phyloP scores from a whole-genome alignment of 1,140 invertebrate genomes.

The Micrasema longulum region DNA sequence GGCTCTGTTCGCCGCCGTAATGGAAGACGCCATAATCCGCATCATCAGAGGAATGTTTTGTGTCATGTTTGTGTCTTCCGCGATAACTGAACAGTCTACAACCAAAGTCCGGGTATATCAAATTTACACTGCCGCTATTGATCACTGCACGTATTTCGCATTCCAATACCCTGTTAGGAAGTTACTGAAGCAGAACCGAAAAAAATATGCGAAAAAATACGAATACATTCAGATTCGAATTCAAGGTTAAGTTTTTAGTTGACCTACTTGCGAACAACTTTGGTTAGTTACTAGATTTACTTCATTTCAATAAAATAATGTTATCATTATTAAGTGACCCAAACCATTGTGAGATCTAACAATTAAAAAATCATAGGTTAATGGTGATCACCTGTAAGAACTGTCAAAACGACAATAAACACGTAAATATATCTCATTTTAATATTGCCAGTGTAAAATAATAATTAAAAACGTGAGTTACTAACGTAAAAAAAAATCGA shows the following conservation, averaged over 20 bases:
- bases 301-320: not conserved
- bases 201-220: slow-evolving; percentile 20
- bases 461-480: too few species aligned
- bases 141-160: slow-evolving; percentile 14
- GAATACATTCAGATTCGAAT: not conserved
- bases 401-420: slow-evolving; percentile 38
- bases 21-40: slow-evolving; percentile 74
- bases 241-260: slow-evolving; percentile 33
- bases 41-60: slow-evolving; percentile 62
- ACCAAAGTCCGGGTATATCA: slow-evolving; percentile 20
- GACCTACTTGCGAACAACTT: slow-evolving; percentile 5
- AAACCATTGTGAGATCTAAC: slow-evolving; percentile 11
- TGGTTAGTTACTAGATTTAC: not conserved
- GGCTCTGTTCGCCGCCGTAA: slow-evolving; percentile 82
- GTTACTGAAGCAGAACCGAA: slow-evolving; percentile 19
- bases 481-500: too few species aligned
- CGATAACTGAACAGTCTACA: slow-evolving; percentile 4
- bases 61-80: slow-evolving; percentile 28
- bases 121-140: not conserved
- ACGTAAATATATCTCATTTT: slow-evolving; percentile 24
- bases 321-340: slow-evolving; percentile 1
- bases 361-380: slow-evolving; percentile 9
- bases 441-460: slow-evolving; percentile 17
- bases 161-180: slow-evolving; percentile 14
- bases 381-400: slow-evolving; percentile 26